These are phyloP conservation scores for Campoletis raptor DNA, from an alignment of 2,888 invertebrate species.

Conservation along the genomic window DNA sequence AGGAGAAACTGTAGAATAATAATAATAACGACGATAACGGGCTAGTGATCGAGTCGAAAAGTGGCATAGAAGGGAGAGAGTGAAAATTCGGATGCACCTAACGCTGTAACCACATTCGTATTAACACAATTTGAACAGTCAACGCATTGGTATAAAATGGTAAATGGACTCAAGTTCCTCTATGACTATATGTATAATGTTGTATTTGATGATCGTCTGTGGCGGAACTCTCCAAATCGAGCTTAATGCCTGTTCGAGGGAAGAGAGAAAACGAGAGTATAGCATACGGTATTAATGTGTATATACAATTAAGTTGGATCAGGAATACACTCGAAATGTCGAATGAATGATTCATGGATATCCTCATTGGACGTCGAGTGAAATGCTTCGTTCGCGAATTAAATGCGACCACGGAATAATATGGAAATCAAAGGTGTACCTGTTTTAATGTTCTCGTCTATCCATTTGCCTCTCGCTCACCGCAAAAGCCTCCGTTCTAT, in stretches of 20 bases:
- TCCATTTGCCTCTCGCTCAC: slow-evolving; percentile 36
- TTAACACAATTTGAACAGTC: slow-evolving; percentile 49
- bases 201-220: slow-evolving; percentile 57
- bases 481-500: slow-evolving; percentile 14
- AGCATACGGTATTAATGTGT: slow-evolving; percentile 9
- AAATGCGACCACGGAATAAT: slow-evolving; percentile 55
- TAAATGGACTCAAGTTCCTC: slow-evolving; percentile 26
- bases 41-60: slow-evolving; percentile 42
- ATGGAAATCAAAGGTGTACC: slow-evolving; percentile 65
- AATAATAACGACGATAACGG: slow-evolving; percentile 41
- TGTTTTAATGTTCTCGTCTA: slow-evolving; percentile 50
- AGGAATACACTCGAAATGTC: slow-evolving; percentile 59
- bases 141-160: slow-evolving; percentile 43
- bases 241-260: slow-evolving; percentile 38
- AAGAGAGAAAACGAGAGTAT: neutral
- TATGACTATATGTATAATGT: slow-evolving; percentile 33
- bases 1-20: slow-evolving; percentile 22
- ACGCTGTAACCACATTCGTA: slow-evolving; percentile 41
- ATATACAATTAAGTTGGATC: slow-evolving; percentile 9
- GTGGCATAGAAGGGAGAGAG: slow-evolving; percentile 20
- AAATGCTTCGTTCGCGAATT: slow-evolving; percentile 62
- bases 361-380: slow-evolving; percentile 50
- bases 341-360: slow-evolving; percentile 64
- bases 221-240: slow-evolving; percentile 55
- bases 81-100: slow-evolving; percentile 7